A percentile compares a stretch with the other conserved stretches of the same genome.
Evolutionary conservation across 1,140 invertebrate species (phyloP).

Genomic region (Diorhabda sublineata): DNA sequence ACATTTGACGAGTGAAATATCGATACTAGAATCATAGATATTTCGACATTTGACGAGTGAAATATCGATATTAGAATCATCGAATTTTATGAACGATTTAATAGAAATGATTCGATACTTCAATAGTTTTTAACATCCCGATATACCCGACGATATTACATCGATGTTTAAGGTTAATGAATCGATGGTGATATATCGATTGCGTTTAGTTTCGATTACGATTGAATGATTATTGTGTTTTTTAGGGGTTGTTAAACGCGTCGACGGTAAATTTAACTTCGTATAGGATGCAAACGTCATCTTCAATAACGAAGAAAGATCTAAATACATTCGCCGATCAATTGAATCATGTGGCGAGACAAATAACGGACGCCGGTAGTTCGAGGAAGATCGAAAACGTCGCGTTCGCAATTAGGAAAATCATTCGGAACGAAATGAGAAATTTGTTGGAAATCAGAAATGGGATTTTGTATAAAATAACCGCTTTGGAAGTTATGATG

Average conservation of each 20-base stretch:
- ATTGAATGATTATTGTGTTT: not conserved
- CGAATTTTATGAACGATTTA: too few relatives aligned
- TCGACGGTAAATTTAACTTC: conserved; percentile 64
- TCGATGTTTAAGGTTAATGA: too few relatives aligned
- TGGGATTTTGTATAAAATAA: conserved; percentile 68
- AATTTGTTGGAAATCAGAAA: conserved; percentile 66
- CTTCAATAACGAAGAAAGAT: conserved; percentile 68
- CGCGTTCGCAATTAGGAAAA: conserved; percentile 58
- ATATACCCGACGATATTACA: too few relatives aligned
- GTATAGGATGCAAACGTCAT: conserved; percentile 57
- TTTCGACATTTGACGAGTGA: too few relatives aligned
- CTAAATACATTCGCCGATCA: conserved; percentile 68
- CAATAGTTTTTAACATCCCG: too few relatives aligned
- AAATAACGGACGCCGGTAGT: conserved; percentile 63
- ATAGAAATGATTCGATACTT: too few relatives aligned
- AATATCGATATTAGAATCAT: too few relatives aligned
- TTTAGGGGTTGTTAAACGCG: conserved; percentile 53
- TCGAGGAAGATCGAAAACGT: conserved; percentile 63
- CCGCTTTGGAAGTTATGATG: conserved; percentile 67
- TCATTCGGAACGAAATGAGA: conserved; percentile 60
- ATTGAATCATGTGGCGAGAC: conserved; percentile 66
- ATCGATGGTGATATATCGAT: too few relatives aligned
- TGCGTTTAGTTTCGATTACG: too few relatives aligned
- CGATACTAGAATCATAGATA: too few relatives aligned
- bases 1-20: too few relatives aligned